These are phyloP conservation scores for Electrona antarctica DNA, from an alignment of 2,113 vertebrate species.

Conservation along the genomic window DNA sequence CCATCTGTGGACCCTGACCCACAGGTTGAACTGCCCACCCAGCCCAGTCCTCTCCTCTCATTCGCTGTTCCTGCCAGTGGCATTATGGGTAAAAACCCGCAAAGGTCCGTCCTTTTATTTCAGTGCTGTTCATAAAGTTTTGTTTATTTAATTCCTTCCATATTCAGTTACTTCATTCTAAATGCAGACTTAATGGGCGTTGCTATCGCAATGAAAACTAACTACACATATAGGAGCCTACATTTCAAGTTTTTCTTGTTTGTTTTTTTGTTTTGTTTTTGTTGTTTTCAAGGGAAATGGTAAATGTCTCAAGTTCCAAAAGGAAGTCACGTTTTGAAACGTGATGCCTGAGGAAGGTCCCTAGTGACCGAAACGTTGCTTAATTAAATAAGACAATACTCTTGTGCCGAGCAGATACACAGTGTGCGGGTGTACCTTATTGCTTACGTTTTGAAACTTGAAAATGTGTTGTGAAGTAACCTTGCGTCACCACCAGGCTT, in stretches of 20 bases:
- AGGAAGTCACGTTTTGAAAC: constrained; percentile 23
- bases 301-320: neutral
- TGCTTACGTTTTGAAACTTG: constrained; percentile 31
- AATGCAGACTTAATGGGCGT: constrained; percentile 6
- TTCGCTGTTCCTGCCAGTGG: constrained; percentile 33
- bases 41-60: constrained; percentile 24
- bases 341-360: too few species aligned
- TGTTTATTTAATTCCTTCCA: constrained; percentile 21
- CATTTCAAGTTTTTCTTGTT: too few species aligned
- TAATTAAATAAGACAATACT: too few species aligned
- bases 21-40: neutral
- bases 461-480: constrained; percentile 31
- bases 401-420: too few species aligned
- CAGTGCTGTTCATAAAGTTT: constrained; percentile 40
- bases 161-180: constrained; percentile 27
- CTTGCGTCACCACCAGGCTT: too few species aligned
- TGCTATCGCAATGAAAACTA: constrained; percentile 17
- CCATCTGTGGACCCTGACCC: too few species aligned
- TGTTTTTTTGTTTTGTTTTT: too few species aligned
- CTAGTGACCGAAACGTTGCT: too few species aligned
- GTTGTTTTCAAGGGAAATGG: neutral
- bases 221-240: neutral
- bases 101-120: constrained; percentile 61
- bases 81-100: constrained; percentile 31
- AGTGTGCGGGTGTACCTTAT: too few species aligned